Percentiles rank a stretch among this genome's conserved stretches.
These are phyloP conservation scores for Rattus rattus DNA, from an alignment of 2,113 vertebrate genomes.

Conservation along the genomic window DNA sequence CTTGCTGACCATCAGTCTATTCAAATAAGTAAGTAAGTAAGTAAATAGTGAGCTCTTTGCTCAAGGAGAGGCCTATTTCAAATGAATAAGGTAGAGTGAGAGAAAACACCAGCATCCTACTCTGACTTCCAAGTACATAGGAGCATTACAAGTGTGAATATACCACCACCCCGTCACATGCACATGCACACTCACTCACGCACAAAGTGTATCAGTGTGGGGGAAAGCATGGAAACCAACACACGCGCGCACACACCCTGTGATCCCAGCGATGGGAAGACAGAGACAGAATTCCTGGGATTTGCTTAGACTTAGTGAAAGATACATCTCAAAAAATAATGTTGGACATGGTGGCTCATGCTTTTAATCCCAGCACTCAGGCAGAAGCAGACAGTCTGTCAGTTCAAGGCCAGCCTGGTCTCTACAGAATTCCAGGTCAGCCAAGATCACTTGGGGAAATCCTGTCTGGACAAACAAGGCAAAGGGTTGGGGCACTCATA, in stretches of 20 bases:
- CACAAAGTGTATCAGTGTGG: neutral
- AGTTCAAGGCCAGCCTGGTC: neutral
- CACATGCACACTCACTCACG: neutral
- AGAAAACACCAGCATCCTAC: neutral
- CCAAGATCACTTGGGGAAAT: neutral
- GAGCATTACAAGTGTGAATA: neutral
- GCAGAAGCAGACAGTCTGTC: neutral
- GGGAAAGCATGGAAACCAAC: neutral
- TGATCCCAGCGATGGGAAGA: no score
- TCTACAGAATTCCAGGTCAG: neutral
- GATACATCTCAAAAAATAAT: neutral
- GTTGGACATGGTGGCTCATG: neutral
- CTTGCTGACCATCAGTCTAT: neutral
- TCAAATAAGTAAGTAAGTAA: neutral
- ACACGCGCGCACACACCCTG: no score
- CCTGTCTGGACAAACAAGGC: neutral
- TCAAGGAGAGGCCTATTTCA: neutral
- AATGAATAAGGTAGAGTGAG: neutral
- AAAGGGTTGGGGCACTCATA: neutral
- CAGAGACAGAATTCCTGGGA: neutral
- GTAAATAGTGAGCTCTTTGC: neutral
- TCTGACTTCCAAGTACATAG: neutral
- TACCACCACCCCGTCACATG: neutral
- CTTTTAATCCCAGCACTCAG: neutral
- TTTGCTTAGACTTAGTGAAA: neutral